phyloP scores from a whole-genome alignment of 2,113 vertebrate species.

The Rhinoderma darwinii region DNA sequence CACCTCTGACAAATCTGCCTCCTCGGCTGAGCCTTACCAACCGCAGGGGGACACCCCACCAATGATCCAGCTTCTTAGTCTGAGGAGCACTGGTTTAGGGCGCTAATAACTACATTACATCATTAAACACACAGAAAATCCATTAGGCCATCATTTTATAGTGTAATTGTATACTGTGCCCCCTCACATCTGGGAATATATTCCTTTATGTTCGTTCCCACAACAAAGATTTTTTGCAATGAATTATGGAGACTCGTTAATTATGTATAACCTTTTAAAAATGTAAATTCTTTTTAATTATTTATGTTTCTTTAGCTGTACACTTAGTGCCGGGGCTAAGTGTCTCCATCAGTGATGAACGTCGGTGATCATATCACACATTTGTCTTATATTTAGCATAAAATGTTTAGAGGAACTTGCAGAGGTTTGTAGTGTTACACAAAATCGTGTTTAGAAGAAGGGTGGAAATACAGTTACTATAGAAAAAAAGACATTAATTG shows the following conservation, averaged over 20 bases:
- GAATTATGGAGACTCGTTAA: conserved; percentile 16
- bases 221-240: not conserved
- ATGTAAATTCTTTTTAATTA: conserved; percentile 45
- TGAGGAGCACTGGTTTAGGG: not conserved
- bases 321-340: conserved; percentile 31
- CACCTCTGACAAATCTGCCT: no score
- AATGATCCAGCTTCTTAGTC: no score
- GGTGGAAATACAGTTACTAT: not conserved
- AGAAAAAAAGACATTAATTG: not conserved
- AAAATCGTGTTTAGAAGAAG: not conserved
- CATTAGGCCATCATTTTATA: not conserved
- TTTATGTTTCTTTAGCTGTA: conserved; percentile 30
- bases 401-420: not conserved
- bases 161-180: not conserved
- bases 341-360: conserved; percentile 2
- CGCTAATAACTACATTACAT: not conserved
- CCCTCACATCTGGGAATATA: conserved; percentile 9
- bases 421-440: not conserved
- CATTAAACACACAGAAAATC: not conserved
- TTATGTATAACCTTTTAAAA: conserved; percentile 48
- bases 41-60: no score
- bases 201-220: conserved; percentile 7
- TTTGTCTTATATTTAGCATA: not conserved
- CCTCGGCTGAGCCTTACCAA: no score
- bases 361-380: conserved; percentile 16